Base-by-base conservation (phyloP, 2,113 vertebrate species). In the Alouatta palliata region DNA sequence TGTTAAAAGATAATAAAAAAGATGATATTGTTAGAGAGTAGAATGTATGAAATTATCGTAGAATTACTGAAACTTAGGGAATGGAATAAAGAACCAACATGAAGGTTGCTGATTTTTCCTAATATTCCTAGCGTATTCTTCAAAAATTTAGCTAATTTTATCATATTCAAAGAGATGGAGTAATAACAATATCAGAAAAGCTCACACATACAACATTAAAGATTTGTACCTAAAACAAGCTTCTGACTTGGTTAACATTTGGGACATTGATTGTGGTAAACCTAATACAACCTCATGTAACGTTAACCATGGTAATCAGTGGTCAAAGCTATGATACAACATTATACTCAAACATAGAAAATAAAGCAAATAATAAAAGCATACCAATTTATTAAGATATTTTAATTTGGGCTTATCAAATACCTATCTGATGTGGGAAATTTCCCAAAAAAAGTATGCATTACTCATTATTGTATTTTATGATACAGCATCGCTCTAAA, bases 261-360 rank as follows among this genome's bases (percentile, higher is more conserved):
- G 3, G 16, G 9, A 1, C 30, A 32, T 12, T 6, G 61, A 52
- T 68, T 43, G 0, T 2, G 32, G 8, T 79, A 75, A 17, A 1
- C 54, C 43, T 40, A 79, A 89, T 71, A 20, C 45, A 32, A 27
- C 21, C 21, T 79, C 40, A 89, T 27, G 6, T 92, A 68, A 91
- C 87, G 61, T 45, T 93, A 87, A 12, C 7, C 16, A 58, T 23
- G 2, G 1, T 66, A 81, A 58, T 58, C 23, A 35, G 47, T 52
- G 19, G 1, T 52, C 32, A 73, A 54, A 75, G 3, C 52, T 37
- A 82, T 30, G 8, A 4, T 19, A 16, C 1, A 49, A n/a, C 37
- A 37, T 30, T 40, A 52, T 19, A 17, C 49, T 54, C 17, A 56
- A 82, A 6, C 87, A 9, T 13, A 92, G 37, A 88, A 76, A 35